These are phyloP conservation scores for Gasteruption jaculator DNA, from an alignment of 2,888 invertebrate genomes.

Conservation along the genomic window DNA sequence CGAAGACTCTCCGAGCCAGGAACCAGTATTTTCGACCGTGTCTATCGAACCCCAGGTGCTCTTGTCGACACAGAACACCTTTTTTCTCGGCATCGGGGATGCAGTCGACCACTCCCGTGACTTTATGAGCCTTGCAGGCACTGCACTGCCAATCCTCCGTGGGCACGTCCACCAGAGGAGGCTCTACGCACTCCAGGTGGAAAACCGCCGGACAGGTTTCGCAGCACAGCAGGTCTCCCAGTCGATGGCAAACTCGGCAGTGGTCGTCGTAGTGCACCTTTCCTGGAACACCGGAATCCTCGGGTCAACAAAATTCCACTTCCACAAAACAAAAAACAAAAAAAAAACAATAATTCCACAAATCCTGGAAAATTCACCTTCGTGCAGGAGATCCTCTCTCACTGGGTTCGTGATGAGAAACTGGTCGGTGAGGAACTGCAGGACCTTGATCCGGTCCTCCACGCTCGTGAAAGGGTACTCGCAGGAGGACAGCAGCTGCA, in stretches of 20 bases:
- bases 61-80: conserved; percentile 87
- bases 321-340: conserved; percentile 1
- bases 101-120: conserved; percentile 91
- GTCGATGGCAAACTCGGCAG: conserved; percentile 84
- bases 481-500: conserved; percentile 65
- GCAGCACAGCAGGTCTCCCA: conserved; percentile 94
- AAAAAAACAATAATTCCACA: neutral
- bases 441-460: conserved; percentile 73
- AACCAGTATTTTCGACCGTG: conserved; percentile 99
- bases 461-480: conserved; percentile 87
- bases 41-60: conserved; percentile 90
- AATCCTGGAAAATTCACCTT: conserved; percentile 60
- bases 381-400: conserved; percentile 87
- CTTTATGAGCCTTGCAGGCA: conserved; percentile 87
- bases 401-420: conserved; percentile 91
- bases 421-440: conserved; percentile 91
- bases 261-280: conserved; percentile 91
- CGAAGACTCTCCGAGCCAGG: conserved; percentile 83
- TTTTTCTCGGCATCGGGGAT: conserved; percentile 86
- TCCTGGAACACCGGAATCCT: too few relatives aligned
- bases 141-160: conserved; percentile 97
- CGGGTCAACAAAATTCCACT: too few relatives aligned
- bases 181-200: conserved; percentile 94
- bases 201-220: conserved; percentile 98
- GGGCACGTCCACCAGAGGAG: conserved; percentile 89